Base-by-base conservation (phyloP, 2,888 invertebrate species). In the Gandaritis pyraliata region DNA sequence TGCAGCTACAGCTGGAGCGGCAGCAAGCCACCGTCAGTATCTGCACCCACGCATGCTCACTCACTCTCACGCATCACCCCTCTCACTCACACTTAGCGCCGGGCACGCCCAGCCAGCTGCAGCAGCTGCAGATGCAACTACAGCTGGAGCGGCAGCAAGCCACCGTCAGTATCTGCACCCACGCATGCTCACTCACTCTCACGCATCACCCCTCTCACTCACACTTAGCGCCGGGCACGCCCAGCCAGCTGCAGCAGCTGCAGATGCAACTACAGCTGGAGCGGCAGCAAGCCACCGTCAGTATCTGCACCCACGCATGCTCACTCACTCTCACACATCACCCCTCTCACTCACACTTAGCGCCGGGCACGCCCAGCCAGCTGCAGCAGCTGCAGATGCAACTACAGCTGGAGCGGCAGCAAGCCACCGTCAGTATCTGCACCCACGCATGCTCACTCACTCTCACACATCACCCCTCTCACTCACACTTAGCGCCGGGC, bases 331-430 rank as follows among this genome's bases (percentile, higher is more conserved):
- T 13, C 43, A 41, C 13, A 13, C 41, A 33, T 33, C 33, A 33
- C 10, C 33, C 10, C 5, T 33, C 8, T 33, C 8, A 29, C 5
- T 33, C 33, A 8, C 8, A 33, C 33, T 1, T 33, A 33, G 33
- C 33, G 30, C 30, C 30, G 30, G 5, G 39, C 39, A 94, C 94
- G 75, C 96, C 96, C 73, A 95, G 96, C 74, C 97, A 97, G 87
- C 93, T 98, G 83, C 98, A 98, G 85, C 98, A 98, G 85, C 93
- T 98, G 77, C 98, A 98, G 93, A 98, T 98, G 97, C 98, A 98
- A 91, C 93, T 97, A 82, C 98, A 98, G 87, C 93, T 97, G 69
- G 97, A 97, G 88, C 93, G 97, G 77, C 96, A 98, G 89, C 96
- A 98, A 94, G 97, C 96, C 75, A 95, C 93, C 79, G 94, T 94